phyloP scores from a whole-genome alignment of 30 jellyfish, hydroid and myxozoan genomes.

The Catostylus mosaicus region DNA sequence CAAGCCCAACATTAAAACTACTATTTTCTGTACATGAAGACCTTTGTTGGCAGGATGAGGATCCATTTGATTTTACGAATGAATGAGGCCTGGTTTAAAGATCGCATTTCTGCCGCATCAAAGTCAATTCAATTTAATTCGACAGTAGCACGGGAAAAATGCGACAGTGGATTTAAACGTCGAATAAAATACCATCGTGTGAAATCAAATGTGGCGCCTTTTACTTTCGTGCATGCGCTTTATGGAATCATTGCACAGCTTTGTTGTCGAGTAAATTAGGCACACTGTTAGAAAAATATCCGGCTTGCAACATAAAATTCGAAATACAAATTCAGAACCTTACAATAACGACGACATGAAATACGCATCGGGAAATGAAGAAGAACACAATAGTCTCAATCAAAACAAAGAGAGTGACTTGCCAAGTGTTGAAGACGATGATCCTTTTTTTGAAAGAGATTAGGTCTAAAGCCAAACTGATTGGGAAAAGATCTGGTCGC shows the following conservation, averaged over 20 bases:
- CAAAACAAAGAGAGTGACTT: neutral
- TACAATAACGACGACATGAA: neutral
- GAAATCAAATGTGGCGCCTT: conserved; percentile 10
- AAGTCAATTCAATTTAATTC: neutral
- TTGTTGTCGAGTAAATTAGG: neutral
- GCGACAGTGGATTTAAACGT: conserved; percentile 14
- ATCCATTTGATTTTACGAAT: no score
- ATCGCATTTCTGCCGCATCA: neutral
- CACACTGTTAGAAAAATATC: neutral
- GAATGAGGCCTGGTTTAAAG: no score
- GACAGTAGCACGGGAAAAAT: conserved; percentile 12
- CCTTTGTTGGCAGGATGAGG: no score
- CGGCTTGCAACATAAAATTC: neutral
- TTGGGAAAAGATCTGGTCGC: conserved; percentile 46
- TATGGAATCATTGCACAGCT: neutral
- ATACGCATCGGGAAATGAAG: neutral
- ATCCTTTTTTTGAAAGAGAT: conserved; percentile 1
- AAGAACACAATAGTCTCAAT: neutral
- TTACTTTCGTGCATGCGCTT: neutral
- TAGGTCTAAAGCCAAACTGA: conserved; percentile 33
- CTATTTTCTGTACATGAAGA: no score
- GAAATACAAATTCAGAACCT: neutral
- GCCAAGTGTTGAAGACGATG: neutral
- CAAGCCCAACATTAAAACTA: no score
- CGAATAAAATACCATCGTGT: conserved; percentile 1